Evolutionary conservation across 2,113 vertebrate species (phyloP).

Genomic region (Paradoxurus hermaphroditus): DNA sequence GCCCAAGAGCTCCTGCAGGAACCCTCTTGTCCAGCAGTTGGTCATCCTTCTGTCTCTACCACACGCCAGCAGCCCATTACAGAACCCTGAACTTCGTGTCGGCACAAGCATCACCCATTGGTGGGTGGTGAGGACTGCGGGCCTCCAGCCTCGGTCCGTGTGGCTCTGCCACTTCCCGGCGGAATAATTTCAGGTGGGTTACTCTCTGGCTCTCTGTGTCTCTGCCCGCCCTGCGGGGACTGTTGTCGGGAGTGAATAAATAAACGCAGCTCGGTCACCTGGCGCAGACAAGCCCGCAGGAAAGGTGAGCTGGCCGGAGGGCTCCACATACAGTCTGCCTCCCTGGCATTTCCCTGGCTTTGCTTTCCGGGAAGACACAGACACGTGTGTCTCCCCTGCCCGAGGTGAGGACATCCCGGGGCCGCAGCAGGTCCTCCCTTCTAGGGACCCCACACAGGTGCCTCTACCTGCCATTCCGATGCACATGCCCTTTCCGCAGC

Average conservation of each 20-base stretch:
- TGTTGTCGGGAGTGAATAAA: neutral
- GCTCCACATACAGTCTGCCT: neutral
- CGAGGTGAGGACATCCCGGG: neutral
- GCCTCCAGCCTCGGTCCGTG: rapidly evolving
- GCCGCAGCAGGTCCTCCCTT: neutral
- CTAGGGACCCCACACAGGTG: neutral
- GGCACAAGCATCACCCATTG: neutral
- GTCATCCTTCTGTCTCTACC: neutral
- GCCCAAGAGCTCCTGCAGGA: neutral
- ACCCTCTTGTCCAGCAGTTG: neutral
- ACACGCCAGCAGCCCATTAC: neutral
- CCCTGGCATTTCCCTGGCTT: neutral
- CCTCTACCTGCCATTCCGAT: neutral
- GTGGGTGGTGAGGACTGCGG: neutral
- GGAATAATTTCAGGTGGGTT: no score
- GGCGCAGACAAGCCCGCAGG: neutral
- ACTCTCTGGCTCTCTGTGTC: neutral
- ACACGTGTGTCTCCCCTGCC: neutral
- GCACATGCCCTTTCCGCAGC: neutral
- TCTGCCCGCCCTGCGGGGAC: neutral
- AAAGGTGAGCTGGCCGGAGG: neutral
- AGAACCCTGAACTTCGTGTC: neutral
- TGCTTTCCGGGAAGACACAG: neutral
- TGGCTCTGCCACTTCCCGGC: neutral
- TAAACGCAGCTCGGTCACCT: neutral